These are phyloP conservation scores for Limnephilus auricula DNA, from an alignment of 2,888 invertebrate species.

Conservation along the genomic window DNA sequence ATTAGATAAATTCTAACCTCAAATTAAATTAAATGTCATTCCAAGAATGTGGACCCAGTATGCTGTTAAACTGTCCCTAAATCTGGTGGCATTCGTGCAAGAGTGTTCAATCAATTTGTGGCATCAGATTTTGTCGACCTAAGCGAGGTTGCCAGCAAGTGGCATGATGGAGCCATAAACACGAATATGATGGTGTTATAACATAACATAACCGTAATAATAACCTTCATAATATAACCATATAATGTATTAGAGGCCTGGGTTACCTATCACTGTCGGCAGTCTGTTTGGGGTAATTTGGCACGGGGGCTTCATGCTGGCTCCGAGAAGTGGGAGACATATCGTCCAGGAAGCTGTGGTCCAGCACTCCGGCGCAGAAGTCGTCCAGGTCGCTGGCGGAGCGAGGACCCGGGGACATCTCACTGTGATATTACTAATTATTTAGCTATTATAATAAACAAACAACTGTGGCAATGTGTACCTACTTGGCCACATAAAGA, in stretches of 20 bases:
- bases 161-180: no score
- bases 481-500: background rate
- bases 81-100: no score
- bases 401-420: conserved; percentile 33
- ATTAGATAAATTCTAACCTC: no score
- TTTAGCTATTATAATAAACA: background rate
- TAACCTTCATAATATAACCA: no score
- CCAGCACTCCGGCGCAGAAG: conserved; percentile 82
- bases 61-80: no score
- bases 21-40: no score
- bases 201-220: no score
- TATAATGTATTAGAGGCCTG: background rate
- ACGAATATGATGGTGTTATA: no score
- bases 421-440: background rate
- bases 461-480: background rate
- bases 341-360: conserved; percentile 87
- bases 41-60: no score
- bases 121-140: no score
- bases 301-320: conserved; percentile 37
- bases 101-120: no score
- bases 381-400: conserved; percentile 77
- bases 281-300: conserved; percentile 56
- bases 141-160: no score
- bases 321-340: conserved; percentile 70
- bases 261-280: conserved; percentile 64